Base-by-base conservation (phyloP, 1,140 invertebrate species). In the Penaeus vannamei region DNA sequence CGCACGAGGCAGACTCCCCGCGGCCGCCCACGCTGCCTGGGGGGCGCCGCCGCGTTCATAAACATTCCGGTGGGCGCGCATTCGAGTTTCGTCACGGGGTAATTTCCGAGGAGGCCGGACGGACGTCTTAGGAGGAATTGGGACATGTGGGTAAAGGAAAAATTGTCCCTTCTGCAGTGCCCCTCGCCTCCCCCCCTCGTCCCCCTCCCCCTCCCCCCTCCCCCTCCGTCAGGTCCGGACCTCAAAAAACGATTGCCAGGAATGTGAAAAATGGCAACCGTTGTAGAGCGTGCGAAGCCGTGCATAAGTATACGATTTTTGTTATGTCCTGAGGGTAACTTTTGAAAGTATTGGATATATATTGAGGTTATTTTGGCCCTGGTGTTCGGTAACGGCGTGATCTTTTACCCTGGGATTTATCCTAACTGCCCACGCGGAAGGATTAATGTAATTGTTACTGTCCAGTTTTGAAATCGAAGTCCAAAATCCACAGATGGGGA, bases 391-490 rank as follows among this genome's bases (percentile, higher is more conserved):
- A 89, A 89, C 81, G 26, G 87, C 87, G 22, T 32, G 42, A 79
- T 89, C 87, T 84, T 76, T 89, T 84, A 89, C 53, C 53, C 22
- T 22, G 60, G 69, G 87, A 89, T 89, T 89, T 89, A 89, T 89
- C 87, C 69, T 89, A 89, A 89, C 81, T 89, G 87, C 59, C 59
- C 66, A 26, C 61, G 23, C 32, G 76, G 88, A 90, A 90, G 84
- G 84, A 85, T 85, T 85, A 85, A 90, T 85, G 88, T 85, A 90
- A 90, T 89, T 89, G 87, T 89, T 89, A 89, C 87, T 80, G 88
- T 90, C 83, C 83, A 90, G 72, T 85, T 85, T 85, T 85, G 84
- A 90, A 90, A 90, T 85, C 88, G 72, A 85, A 85, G 88, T 85
- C 88, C 61, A 81, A 64, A 72, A 85, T 66, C 61, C 88, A 85